Base-by-base conservation (phyloP, 2,888 invertebrate genomes). In the Nomada ruficornis region DNA sequence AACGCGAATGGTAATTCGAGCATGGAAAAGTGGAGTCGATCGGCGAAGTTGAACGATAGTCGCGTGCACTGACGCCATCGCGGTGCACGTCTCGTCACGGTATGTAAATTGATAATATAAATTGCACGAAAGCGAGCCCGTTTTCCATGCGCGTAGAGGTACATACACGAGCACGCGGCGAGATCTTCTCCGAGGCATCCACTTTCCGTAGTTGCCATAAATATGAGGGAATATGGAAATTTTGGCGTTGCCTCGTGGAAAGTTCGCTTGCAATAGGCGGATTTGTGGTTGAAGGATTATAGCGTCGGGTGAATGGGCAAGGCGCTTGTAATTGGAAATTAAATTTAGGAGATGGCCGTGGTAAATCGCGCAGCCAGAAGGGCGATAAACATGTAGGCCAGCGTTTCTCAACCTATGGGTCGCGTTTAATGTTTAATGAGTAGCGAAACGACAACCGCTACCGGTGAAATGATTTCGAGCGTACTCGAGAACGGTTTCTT, bases 91-190 rank as follows among this genome's bases (percentile, higher is more conserved):
- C 65, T 80, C 68, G 68, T 74, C 72, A 83, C 82, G 73, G 79
- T 76, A 86, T 88, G 88, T 57, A 83, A 88, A 88, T 88, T 63
- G 77, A 50, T 70, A 74, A 77, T 80, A 83, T 88, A 87, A 87
- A 88, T 86, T 72, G 80, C 82, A 80, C 82, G 82, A 82, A 65
- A 70, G 29, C 81, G 69, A 80, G 50, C 60, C 15, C 60, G 64
- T 59, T 80, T 52, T 55, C 60, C 62, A 36, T 47, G 23, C 26
- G 52, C 52, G 13, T 36, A 7, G 7, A 5, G 3, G 47, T 47
- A 26, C 26, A 26, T 36, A 23, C 29, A 18, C n/a, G 29, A 65
- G 52, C 68, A 11, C 47, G 20, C 3, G 20, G 52, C 47, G 23
- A 36, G 13, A n/a, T 55, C 29, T 23, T 29, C 65, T 54, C 54